These are phyloP conservation scores for Lutjanus argentimaculatus DNA, from an alignment of 2,797 vertebrate species.

Conservation along the genomic window DNA sequence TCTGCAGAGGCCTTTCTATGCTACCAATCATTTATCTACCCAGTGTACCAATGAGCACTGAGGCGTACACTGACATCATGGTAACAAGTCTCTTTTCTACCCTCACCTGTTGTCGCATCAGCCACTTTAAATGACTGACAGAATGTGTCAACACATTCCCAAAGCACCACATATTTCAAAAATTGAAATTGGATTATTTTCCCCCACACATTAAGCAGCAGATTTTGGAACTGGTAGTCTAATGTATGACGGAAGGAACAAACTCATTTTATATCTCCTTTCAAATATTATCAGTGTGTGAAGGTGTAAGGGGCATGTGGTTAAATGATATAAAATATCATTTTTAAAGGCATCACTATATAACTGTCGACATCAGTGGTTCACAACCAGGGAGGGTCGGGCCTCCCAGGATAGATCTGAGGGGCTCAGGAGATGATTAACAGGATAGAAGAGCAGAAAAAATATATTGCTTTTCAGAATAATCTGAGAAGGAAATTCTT, in stretches of 20 bases:
- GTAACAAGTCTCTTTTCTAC: neutral
- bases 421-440: no score
- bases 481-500: neutral
- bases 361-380: neutral
- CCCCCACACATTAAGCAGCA: neutral
- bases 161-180: slow-evolving; percentile 52
- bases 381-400: neutral
- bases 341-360: slow-evolving; percentile 59
- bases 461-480: neutral
- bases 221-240: slow-evolving; percentile 5
- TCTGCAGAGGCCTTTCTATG: slow-evolving; percentile 43
- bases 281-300: slow-evolving; percentile 20
- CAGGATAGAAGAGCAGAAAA: neutral
- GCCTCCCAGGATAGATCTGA: no score
- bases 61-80: slow-evolving; percentile 6
- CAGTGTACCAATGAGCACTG: slow-evolving; percentile 6
- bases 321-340: slow-evolving; percentile 24
- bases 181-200: neutral
- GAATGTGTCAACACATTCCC: slow-evolving; percentile 10
- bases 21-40: slow-evolving; percentile 5
- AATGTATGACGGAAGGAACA: neutral
- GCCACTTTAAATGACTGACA: slow-evolving; percentile 1
- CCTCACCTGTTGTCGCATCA: slow-evolving; percentile 9
- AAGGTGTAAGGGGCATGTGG: slow-evolving; percentile 12
- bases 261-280: slow-evolving; percentile 12